Evolutionary conservation across 2,888 invertebrate species (phyloP), one percentile per base, ranked within the genome.

Genomic region (Taphrorychus bicolor): DNA sequence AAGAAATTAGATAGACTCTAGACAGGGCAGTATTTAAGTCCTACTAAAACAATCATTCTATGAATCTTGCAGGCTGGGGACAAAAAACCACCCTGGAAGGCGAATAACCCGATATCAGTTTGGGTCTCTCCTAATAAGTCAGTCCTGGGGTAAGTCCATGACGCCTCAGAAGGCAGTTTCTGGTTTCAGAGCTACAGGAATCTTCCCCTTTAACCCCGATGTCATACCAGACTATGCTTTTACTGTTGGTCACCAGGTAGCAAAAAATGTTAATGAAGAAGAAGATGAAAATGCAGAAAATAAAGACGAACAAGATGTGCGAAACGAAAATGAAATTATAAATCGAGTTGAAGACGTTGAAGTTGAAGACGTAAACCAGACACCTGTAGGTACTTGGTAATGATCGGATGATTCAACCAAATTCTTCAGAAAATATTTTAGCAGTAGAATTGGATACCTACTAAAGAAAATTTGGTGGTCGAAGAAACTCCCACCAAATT

Each of bases 11-110:
- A 73, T 78, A 16, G 70, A 17, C 3, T 79, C 1, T 76, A 77
- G 54, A 76, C 76, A 1, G 74, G 74, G 0, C 75, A 77, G 48
- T 73, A 71, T 54, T 67, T 78, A 5, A 76, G 77, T 56, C 76
- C 76, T 1, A 18, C 63, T 78, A 21, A 77, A 78, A 70, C 58
- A 32, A 32, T 57, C 70, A 57, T 76, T 57, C 59, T 32, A 32
- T 32, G 5, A 32, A 32, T 32, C 32, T 32, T 32, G 32, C 32
- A 32, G 32, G 9, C 5, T 7, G 9, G 5, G 32, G 32, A 32
- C 9, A 2, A 59, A 5, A 59, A 7, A 3, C 40, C 60, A 2
- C 45, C 52, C 14, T 53, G 56, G 17, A n/a, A n/a, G n/a, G n/a
- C n/a, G n/a, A n/a, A n/a, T n/a, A n/a, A n/a, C n/a, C n/a, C n/a